A percentile compares a stretch with the other conserved stretches of the same genome.
Evolutionary conservation across 2,113 vertebrate genomes (phyloP).

Genomic region (Opisthocomus hoazin): DNA sequence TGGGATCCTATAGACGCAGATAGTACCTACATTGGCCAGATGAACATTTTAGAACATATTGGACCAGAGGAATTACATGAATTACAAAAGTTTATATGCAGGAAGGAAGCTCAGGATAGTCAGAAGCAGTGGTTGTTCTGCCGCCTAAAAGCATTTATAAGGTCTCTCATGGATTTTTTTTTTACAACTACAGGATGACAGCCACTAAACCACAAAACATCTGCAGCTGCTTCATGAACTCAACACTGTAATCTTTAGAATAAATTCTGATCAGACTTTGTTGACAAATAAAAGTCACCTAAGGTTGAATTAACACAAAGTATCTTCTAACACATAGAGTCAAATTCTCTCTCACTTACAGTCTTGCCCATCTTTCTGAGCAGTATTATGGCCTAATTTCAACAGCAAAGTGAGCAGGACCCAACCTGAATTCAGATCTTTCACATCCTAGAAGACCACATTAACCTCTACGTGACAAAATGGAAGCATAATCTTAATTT

Average conservation of each 20-base stretch:
- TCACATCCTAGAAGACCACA: not conserved
- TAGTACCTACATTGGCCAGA: fast-evolving
- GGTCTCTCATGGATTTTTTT: not conserved
- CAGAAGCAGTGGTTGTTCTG: not conserved
- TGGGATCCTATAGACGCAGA: not conserved
- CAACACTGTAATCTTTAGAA: not conserved
- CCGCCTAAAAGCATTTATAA: not conserved
- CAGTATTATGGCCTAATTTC: not conserved
- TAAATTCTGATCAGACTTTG: not conserved
- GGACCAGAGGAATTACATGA: not conserved
- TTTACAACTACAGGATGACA: not conserved
- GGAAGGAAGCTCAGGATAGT: not conserved
- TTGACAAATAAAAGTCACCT: not conserved
- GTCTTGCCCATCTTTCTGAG: not conserved
- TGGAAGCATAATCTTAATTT: not conserved
- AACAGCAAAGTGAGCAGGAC: not conserved
- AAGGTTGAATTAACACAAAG: not conserved
- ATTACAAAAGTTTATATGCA: not conserved
- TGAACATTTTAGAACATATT: not conserved
- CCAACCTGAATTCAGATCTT: not conserved
- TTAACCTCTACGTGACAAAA: not conserved
- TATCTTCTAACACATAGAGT: not conserved
- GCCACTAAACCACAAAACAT: not conserved
- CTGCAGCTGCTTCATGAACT: not conserved
- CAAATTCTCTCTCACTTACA: not conserved